Evolutionary conservation across 1,140 invertebrate species (phyloP).

Genomic region (Meteorus sp.): DNA sequence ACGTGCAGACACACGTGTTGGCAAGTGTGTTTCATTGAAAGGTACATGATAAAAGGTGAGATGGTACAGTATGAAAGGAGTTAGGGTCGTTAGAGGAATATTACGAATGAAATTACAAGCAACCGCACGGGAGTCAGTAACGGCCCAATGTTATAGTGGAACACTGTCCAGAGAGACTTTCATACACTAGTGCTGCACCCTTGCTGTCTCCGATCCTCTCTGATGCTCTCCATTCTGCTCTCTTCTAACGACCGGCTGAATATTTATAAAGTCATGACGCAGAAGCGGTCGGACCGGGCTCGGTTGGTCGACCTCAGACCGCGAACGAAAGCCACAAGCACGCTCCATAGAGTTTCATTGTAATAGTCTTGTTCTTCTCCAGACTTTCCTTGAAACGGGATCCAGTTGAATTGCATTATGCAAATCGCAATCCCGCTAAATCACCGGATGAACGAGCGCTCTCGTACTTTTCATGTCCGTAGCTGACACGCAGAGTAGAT

Average conservation of each 20-base stretch:
- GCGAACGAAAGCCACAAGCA: conserved; percentile 44
- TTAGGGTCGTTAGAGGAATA: conserved; percentile 28
- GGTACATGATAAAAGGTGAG: background rate
- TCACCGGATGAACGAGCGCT: conserved; percentile 35
- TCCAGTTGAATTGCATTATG: conserved; percentile 57
- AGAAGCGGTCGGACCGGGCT: conserved; percentile 14
- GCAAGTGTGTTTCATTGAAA: background rate
- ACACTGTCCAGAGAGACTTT: conserved; percentile 13
- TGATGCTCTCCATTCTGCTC: background rate
- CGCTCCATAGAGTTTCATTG: conserved; percentile 57
- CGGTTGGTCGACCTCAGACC: conserved; percentile 41
- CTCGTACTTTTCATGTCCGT: background rate
- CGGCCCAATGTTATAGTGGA: conserved; percentile 32
- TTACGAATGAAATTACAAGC: conserved; percentile 41
- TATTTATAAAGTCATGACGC: conserved; percentile 53
- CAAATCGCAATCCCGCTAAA: conserved; percentile 57
- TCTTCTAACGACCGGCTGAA: conserved; percentile 51
- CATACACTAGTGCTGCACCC: conserved; percentile 33
- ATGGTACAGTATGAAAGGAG: background rate
- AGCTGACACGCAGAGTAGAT: conserved; percentile 1
- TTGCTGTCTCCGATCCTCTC: conserved; percentile 20
- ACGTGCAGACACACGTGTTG: conserved; percentile 7
- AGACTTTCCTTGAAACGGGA: conserved; percentile 54
- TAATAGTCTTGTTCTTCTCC: conserved; percentile 59
- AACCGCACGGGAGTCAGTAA: conserved; percentile 31